Conservation (phyloP, 2,797 vertebrate genomes). For the Sphaeramia orbicularis region DNA sequence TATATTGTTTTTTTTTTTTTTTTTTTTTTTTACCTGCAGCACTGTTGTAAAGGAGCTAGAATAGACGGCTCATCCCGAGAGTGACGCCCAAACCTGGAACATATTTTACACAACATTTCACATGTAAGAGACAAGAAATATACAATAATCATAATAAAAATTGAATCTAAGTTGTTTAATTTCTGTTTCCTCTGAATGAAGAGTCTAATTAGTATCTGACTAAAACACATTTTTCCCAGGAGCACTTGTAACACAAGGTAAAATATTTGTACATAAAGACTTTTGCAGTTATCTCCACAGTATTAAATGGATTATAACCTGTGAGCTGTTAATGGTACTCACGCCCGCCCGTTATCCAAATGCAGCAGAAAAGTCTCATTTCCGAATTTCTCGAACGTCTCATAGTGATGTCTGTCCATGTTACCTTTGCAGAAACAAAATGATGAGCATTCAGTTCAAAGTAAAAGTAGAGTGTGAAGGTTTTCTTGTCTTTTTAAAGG, state of each 20-base stretch:
- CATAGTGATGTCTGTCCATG: conserved; percentile 96
- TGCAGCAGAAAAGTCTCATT: conserved; percentile 94
- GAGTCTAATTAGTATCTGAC: background rate
- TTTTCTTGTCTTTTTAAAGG: background rate
- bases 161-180: background rate
- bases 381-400: conserved; percentile 95
- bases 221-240: background rate
- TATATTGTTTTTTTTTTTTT: fast-evolving
- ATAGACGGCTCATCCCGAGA: conserved; percentile 93
- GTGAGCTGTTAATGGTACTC: conserved; percentile 58
- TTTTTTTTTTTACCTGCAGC: conserved; percentile 89
- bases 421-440: conserved; percentile 82
- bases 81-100: conserved; percentile 91
- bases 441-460: background rate
- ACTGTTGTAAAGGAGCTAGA: conserved; percentile 91
- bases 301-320: background rate
- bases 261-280: background rate
- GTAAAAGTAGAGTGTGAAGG: background rate
- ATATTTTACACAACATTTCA: background rate
- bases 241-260: too few relatives aligned
- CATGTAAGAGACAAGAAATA: background rate
- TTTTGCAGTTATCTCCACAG: background rate
- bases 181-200: too few relatives aligned
- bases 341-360: conserved; percentile 94
- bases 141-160: background rate